These are phyloP conservation scores for Zosterops lateralis DNA, from an alignment of 2,113 vertebrate species.

Conservation along the genomic window DNA sequence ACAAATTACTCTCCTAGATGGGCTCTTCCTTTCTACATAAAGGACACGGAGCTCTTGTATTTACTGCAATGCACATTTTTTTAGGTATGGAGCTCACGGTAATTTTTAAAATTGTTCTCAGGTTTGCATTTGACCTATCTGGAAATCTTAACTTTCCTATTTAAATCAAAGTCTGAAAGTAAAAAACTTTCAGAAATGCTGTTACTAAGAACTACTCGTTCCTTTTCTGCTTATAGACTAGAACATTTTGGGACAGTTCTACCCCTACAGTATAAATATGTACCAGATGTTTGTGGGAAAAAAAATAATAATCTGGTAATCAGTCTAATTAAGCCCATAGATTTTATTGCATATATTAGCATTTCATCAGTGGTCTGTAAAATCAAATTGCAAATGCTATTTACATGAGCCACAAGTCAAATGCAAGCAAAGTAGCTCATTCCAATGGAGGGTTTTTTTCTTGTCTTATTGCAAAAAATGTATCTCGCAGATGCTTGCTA, in stretches of 20 bases:
- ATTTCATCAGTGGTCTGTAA: constrained; percentile 1
- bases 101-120: background rate
- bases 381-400: background rate
- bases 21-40: background rate
- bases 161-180: background rate
- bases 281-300: background rate
- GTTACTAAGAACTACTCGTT: background rate
- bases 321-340: background rate
- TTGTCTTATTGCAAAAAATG: background rate
- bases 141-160: background rate
- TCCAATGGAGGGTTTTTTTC: background rate
- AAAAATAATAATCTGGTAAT: background rate
- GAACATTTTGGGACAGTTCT: background rate
- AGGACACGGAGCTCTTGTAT: background rate
- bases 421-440: background rate
- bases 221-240: background rate
- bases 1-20: background rate
- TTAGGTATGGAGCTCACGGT: background rate
- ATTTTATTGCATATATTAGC: background rate
- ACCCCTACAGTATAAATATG: background rate
- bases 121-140: background rate
- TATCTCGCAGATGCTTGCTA: background rate
- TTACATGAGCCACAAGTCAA: background rate
- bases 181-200: background rate
- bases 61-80: background rate